These are phyloP conservation scores for Pasiphila rectangulata DNA, from an alignment of 2,888 invertebrate genomes.

Conservation along the genomic window DNA sequence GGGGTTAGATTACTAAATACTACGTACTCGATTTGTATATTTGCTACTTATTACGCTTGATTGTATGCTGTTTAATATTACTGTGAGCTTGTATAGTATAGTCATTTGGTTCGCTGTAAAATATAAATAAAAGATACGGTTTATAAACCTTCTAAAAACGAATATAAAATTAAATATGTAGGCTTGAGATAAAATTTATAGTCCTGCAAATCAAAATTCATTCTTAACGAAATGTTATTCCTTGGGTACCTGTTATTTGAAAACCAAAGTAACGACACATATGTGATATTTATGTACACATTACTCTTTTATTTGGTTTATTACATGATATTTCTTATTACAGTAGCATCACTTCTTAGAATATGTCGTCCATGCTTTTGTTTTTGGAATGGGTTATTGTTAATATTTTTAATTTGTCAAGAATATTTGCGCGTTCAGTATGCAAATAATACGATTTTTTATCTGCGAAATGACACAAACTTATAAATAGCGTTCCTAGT, in stretches of 20 bases:
- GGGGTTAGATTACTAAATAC: neutral
- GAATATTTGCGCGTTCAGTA: neutral
- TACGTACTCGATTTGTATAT: no score
- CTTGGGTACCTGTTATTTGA: neutral
- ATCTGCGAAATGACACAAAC: neutral
- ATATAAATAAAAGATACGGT: no score
- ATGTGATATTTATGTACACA: constrained; percentile 1
- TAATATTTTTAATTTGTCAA: neutral
- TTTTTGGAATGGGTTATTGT: constrained; percentile 1
- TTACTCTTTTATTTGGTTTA: neutral
- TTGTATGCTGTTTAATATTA: neutral
- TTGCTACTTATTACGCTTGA: no score
- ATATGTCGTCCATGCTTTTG: neutral
- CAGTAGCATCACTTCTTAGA: neutral
- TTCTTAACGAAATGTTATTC: neutral
- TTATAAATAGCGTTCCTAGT: no score
- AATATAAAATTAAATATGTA: no score
- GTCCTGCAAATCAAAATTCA: no score
- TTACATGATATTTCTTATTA: neutral
- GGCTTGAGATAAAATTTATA: no score
- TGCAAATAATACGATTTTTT: neutral
- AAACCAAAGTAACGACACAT: neutral
- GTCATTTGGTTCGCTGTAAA: constrained; percentile 2
- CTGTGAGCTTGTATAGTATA: no score
- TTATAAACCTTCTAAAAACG: no score